Evolutionary conservation across 23 tunicate species (phyloP).

Genomic region (Phallusia fumigata): DNA sequence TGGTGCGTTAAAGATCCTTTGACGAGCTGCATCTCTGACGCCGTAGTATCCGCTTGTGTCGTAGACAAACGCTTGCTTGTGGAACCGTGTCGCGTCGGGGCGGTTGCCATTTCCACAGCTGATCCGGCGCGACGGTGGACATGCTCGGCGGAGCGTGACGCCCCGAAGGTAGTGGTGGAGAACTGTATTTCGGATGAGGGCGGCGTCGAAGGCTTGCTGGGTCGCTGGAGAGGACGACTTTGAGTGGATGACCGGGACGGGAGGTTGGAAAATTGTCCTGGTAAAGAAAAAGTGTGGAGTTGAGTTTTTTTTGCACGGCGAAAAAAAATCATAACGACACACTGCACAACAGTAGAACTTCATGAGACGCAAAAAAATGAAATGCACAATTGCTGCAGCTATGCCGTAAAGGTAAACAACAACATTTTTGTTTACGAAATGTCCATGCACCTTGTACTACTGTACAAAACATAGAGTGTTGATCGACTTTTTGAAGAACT

Average conservation of each 20-base stretch:
- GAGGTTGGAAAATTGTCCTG: too few species aligned
- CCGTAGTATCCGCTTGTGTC: neutral
- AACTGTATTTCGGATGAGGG: neutral
- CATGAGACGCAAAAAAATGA: too few species aligned
- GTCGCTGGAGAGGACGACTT: neutral
- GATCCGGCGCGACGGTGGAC: neutral
- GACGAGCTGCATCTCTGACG: neutral
- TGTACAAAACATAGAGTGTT: too few species aligned
- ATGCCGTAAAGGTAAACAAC: too few species aligned
- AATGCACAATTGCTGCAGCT: too few species aligned
- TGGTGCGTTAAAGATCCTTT: constrained; percentile 1
- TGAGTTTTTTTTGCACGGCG: too few species aligned
- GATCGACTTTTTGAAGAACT: too few species aligned
- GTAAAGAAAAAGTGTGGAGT: too few species aligned
- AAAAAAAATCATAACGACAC: too few species aligned
- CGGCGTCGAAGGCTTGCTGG: neutral
- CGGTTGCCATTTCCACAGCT: neutral
- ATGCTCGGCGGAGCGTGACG: neutral
- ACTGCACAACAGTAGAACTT: too few species aligned
- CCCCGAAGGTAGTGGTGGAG: neutral
- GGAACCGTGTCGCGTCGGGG: neutral
- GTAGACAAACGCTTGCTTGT: neutral
- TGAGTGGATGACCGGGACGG: neutral
- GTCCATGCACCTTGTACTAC: too few species aligned
- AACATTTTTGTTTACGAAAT: too few species aligned